phyloP scores from a whole-genome alignment of 2,113 vertebrate species.

The Syngnathus floridae region DNA sequence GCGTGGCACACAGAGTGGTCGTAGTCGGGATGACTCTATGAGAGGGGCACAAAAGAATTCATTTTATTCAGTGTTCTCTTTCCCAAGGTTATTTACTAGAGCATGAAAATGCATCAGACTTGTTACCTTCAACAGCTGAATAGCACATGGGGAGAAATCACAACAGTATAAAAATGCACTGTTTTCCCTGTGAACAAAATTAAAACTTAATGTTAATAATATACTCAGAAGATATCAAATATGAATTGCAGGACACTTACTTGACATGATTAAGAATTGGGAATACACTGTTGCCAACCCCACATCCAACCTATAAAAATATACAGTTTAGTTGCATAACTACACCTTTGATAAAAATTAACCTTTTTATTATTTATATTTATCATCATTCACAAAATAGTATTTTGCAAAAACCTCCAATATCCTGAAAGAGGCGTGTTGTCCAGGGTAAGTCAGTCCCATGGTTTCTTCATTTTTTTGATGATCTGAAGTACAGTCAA shows the following conservation, averaged over 20 bases:
- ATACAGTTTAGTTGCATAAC: background rate
- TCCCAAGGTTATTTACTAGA: background rate
- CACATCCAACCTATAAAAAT: conserved; percentile 82
- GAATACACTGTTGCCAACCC: conserved; percentile 89
- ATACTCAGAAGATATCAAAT: background rate
- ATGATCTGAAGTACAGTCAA: conserved; percentile 5
- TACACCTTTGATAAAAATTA: background rate
- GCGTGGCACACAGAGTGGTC: conserved; percentile 75
- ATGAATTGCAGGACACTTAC: conserved; percentile 57
- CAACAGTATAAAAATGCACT: conserved; percentile 85
- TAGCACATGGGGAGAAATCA: conserved; percentile 83
- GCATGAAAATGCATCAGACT: background rate
- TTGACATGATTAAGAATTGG: conserved; percentile 79
- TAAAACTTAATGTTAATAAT: background rate
- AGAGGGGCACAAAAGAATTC: conserved; percentile 2
- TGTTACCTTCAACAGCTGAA: conserved; percentile 83
- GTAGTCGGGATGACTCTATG: conserved; percentile 78
- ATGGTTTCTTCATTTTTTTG: conserved; percentile 11
- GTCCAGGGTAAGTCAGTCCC: conserved; percentile 73
- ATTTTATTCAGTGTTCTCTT: too few relatives aligned
- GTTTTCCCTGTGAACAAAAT: conserved; percentile 64
- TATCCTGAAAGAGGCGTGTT: conserved; percentile 77
- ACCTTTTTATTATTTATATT: too few relatives aligned
- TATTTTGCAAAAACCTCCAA: conserved; percentile 75
- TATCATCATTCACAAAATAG: background rate